Conservation (phyloP, 2,797 vertebrate genomes). For the Graptemys geographica region DNA sequence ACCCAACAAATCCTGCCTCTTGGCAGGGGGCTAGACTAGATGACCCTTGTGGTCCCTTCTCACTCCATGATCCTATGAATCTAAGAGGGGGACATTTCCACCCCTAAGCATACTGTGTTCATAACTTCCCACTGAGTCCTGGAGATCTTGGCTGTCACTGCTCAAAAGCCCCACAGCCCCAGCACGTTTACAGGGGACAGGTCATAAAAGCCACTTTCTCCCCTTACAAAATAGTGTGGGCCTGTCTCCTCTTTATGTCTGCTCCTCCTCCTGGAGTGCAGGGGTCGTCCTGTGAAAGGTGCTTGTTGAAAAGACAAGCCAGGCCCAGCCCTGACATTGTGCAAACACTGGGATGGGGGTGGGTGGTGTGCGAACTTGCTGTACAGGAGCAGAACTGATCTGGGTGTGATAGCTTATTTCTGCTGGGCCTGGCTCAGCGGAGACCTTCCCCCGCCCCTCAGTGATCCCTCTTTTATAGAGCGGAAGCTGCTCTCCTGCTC, state of each 20-base stretch:
- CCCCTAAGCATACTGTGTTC: neutral
- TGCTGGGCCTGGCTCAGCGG: too few relatives aligned
- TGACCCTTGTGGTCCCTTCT: neutral
- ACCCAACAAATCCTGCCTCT: neutral
- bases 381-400: too few relatives aligned
- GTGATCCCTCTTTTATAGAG: too few relatives aligned
- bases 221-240: neutral
- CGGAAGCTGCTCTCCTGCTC: too few relatives aligned
- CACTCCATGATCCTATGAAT: neutral
- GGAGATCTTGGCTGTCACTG: neutral
- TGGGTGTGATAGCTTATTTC: too few relatives aligned
- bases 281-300: neutral
- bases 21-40: neutral
- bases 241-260: neutral
- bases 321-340: neutral
- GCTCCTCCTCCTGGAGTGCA: too few relatives aligned
- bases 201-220: neutral
- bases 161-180: neutral
- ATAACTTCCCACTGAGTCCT: neutral
- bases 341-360: too few relatives aligned
- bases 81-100: neutral
- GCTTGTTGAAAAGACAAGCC: neutral
- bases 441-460: too few relatives aligned
- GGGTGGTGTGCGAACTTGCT: too few relatives aligned
- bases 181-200: neutral